Evolutionary conservation across 2,888 invertebrate genomes (phyloP), one percentile per base, ranked within the genome.

Genomic region (Tipula lateralis): DNA sequence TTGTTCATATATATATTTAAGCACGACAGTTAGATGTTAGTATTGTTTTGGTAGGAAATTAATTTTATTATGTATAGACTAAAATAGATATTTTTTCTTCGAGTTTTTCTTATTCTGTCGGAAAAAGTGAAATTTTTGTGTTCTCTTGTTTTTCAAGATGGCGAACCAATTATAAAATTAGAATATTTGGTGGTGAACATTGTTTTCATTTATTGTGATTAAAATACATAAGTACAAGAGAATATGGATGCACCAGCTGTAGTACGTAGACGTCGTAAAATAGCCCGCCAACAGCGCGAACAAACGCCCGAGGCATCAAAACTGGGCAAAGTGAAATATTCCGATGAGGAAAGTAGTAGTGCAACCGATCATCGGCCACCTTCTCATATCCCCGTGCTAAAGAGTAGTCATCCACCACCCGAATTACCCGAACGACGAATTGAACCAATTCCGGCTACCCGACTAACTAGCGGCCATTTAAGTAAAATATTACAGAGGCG

Each of bases 231-330:
- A 82, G 81, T 87, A 85, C 36, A 12, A 9, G 87, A 85, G 2
- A 87, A 86, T 66, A 84, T 85, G 13, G 87, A 87, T 83, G 87
- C 87, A 3, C 86, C 92, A 88, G 91, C 92, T 19, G 90, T 93
- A 84, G 90, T 91, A 66, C 91, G 93, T 85, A 93, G 93, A 87
- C 91, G 94, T 83, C 91, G 94, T 86, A 93, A 92, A 86, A 89
- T 93, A 80, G 90, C 90, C 30, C 88, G 92, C 29, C 91, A 91
- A 30, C 91, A 91, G 84, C 92, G 94, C 86, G 94, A 94, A 85
- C 92, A 93, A 83, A 93, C 94, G 7, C 94, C 94, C 1, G 89
- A 89, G 84, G 88, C 88, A 0, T 85, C 85, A 2, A 34, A 50
- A 24, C 19, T 81, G 19, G 83, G 39, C 4, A 84, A 50, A 29